These are phyloP conservation scores for Nemotelus nigrinus DNA, from an alignment of 2,888 invertebrate species.

Conservation along the genomic window DNA sequence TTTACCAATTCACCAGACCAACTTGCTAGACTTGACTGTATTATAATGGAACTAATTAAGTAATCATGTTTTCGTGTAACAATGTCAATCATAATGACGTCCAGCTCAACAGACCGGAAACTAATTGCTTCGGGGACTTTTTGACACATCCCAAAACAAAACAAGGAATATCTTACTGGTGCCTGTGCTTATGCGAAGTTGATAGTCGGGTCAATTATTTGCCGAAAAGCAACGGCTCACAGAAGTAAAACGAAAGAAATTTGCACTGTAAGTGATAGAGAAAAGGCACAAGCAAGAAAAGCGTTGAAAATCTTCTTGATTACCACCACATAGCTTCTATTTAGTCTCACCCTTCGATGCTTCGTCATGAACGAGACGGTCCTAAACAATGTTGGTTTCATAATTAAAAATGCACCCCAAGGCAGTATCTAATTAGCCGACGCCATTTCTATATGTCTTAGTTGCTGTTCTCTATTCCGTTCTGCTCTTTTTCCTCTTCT, in stretches of 20 bases:
- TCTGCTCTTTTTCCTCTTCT: neutral
- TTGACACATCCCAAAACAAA: slow-evolving; percentile 16
- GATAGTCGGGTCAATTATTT: neutral
- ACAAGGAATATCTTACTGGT: slow-evolving; percentile 4
- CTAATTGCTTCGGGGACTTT: slow-evolving; percentile 45
- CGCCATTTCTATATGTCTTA: slow-evolving; percentile 32
- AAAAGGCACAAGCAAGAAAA: too few relatives aligned
- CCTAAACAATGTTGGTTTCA: slow-evolving; percentile 30
- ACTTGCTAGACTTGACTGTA: neutral
- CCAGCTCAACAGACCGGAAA: slow-evolving; percentile 44
- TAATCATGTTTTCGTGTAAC: slow-evolving; percentile 43
- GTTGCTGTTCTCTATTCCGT: slow-evolving; percentile 10
- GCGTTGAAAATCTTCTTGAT: too few relatives aligned
- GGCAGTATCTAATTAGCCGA: slow-evolving; percentile 40
- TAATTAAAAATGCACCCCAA: slow-evolving; percentile 45
- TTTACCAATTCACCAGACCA: neutral
- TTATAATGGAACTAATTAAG: slow-evolving; percentile 43
- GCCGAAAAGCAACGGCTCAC: neutral
- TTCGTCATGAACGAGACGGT: too few relatives aligned
- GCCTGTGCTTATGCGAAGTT: neutral
- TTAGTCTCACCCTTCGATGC: too few relatives aligned
- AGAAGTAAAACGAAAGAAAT: slow-evolving; percentile 5
- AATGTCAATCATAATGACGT: slow-evolving; percentile 44
- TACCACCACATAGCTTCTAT: too few relatives aligned
- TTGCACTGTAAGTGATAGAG: neutral